Evolutionary conservation across 2,888 invertebrate genomes (phyloP), one percentile per base, ranked within the genome.

Genomic region (Tipula helvola): DNA sequence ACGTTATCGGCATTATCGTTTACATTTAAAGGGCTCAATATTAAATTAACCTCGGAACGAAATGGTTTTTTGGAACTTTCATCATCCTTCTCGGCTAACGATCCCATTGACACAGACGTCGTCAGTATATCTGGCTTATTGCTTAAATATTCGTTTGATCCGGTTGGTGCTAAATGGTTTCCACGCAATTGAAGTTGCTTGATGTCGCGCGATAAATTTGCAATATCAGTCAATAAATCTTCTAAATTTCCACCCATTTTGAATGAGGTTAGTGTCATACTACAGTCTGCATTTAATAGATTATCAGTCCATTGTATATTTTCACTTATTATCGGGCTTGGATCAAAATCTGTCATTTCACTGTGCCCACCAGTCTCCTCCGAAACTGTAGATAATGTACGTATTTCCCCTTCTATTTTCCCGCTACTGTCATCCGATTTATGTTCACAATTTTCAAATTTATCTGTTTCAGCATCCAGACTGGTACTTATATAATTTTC

Each of bases 141-240:
- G 10, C 16, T 39, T 39, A 36, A 12, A 57, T 85, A 16, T 13
- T 86, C 39, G n/a, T 18, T 86, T 28, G 85, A 13, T 16, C 44
- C n/a, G 1, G 10, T 8, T 28, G 71, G 71, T 13, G 10, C 7
- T 84, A 47, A 12, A 86, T 39, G 36, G n/a, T 86, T 52, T 7
- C 90, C 90, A 36, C 90, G 90, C 85, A 91, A 86, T 87, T 91
- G 91, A 87, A 91, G 90, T 71, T 90, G 90, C 87, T 91, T 87
- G 18, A 91, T 90, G 83, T 91, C 91, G 87, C 90, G 90, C 0
- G 93, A 93, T 87, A 93, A 92, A 0, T 93, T 93, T 89, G 95
- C 94, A 5, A 95, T 95, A 88, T 95, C 95, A 87, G 94, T 94
- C 0, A 95, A 90, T 85, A 95, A 91, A 87, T 95, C 94, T 88